These are phyloP conservation scores for Brachionus koreanus DNA, from an alignment of 1,140 invertebrate species.

Conservation along the genomic window DNA sequence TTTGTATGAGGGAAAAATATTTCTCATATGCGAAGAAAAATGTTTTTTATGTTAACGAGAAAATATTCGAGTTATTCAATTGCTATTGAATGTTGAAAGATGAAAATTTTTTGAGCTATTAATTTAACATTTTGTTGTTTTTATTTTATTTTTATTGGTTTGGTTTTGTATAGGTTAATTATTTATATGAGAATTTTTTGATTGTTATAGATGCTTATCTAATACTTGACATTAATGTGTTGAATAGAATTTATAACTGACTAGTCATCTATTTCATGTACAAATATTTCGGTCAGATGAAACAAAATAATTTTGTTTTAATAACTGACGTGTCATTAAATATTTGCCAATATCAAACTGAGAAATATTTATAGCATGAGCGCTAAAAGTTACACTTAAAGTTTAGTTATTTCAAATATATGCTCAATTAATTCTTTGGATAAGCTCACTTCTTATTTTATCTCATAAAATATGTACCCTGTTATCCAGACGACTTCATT, in stretches of 20 bases:
- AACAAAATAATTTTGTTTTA: neutral
- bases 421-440: too few species aligned
- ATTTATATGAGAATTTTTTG: neutral
- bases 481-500: too few species aligned
- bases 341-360: neutral
- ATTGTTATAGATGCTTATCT: neutral
- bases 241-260: neutral
- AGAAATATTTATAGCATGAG: neutral
- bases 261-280: neutral
- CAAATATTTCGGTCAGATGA: neutral
- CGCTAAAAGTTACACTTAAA: too few species aligned
- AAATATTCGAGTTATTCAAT: neutral
- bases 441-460: too few species aligned
- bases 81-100: neutral
- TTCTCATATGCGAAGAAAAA: neutral
- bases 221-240: neutral
- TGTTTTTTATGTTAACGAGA: neutral
- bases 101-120: neutral
- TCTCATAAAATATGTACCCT: too few species aligned
- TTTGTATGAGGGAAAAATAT: neutral
- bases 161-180: neutral
- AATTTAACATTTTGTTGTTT: neutral
- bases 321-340: neutral
- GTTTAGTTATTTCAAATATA: too few species aligned
- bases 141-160: neutral